Percentiles rank a stretch among this genome's conserved stretches.
Conservation (phyloP, 2,113 vertebrate species). For the Rafetus swinhoei region DNA sequence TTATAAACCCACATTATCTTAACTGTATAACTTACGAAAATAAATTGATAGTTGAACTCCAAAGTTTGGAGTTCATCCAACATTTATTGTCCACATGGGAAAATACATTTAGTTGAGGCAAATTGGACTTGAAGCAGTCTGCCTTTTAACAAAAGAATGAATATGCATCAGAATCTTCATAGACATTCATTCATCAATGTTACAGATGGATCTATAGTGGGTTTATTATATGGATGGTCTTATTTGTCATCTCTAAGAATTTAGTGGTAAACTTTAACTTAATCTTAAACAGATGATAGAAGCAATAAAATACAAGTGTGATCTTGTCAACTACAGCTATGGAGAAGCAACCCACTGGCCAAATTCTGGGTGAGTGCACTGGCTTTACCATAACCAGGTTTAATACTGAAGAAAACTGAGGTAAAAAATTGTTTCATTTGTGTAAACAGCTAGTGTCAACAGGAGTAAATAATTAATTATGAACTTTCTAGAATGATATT, state of each 20-base stretch:
- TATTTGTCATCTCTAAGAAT: neutral
- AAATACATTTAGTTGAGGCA: neutral
- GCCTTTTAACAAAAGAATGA: neutral
- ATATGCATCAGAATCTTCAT: neutral
- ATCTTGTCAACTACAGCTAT: constrained; percentile 98
- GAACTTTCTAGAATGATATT: neutral
- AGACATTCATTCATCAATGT: neutral
- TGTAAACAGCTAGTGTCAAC: neutral
- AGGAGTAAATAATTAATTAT: neutral
- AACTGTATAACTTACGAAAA: neutral
- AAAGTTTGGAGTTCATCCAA: fast-evolving
- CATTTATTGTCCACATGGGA: neutral
- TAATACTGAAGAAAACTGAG: neutral
- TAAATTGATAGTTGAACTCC: neutral
- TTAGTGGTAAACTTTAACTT: constrained; percentile 14
- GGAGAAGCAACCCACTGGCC: constrained; percentile 99
- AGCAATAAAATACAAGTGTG: constrained; percentile 97
- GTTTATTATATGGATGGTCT: neutral
- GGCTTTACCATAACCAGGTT: neutral
- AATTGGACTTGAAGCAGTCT: neutral
- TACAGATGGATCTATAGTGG: neutral
- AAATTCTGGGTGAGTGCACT: constrained; percentile 91
- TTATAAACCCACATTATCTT: neutral
- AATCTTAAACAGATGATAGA: constrained; percentile 92
- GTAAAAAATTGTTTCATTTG: neutral